phyloP scores from a whole-genome alignment of 2,797 vertebrate species.

The Clarias platycephalus region DNA sequence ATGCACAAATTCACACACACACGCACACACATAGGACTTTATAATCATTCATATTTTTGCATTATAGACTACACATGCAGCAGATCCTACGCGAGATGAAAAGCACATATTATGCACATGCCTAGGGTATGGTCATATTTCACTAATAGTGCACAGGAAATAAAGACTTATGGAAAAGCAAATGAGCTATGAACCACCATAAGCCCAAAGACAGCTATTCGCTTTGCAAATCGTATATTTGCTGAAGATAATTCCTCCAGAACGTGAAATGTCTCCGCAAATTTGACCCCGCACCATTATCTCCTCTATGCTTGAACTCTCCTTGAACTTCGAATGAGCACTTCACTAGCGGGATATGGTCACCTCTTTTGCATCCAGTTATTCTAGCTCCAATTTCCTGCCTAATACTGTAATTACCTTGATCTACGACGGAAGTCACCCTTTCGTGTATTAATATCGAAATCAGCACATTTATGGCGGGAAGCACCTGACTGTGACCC shows the following conservation, averaged over 20 bases:
- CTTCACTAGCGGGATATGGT: constrained; percentile 78
- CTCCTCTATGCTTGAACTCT: constrained; percentile 95
- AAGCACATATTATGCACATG: constrained; percentile 45
- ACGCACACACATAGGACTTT: not conserved
- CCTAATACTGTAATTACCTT: constrained; percentile 92
- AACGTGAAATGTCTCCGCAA: constrained; percentile 80
- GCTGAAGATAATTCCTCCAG: constrained; percentile 86
- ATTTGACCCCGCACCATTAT: constrained; percentile 84
- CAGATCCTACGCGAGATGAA: constrained; percentile 36
- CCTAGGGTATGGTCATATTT: constrained; percentile 69
- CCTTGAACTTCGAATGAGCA: constrained; percentile 93
- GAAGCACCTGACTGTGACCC: constrained; percentile 74
- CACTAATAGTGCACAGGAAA: constrained; percentile 77
- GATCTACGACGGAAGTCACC: constrained; percentile 87
- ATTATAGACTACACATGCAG: constrained; percentile 45
- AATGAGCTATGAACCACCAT: constrained; percentile 92
- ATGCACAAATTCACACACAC: not conserved
- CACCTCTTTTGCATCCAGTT: constrained; percentile 96
- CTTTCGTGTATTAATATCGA: constrained; percentile 79
- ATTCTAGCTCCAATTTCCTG: constrained; percentile 95
- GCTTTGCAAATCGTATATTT: constrained; percentile 93
- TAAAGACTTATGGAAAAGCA: constrained; percentile 83
- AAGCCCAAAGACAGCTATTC: constrained; percentile 91
- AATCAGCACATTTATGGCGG: constrained; percentile 85
- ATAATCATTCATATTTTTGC: constrained; percentile 30